Percentiles rank a stretch among this genome's conserved stretches.
phyloP scores from a whole-genome alignment of 2,797 vertebrate species.

The Pipistrellus kuhlii region DNA sequence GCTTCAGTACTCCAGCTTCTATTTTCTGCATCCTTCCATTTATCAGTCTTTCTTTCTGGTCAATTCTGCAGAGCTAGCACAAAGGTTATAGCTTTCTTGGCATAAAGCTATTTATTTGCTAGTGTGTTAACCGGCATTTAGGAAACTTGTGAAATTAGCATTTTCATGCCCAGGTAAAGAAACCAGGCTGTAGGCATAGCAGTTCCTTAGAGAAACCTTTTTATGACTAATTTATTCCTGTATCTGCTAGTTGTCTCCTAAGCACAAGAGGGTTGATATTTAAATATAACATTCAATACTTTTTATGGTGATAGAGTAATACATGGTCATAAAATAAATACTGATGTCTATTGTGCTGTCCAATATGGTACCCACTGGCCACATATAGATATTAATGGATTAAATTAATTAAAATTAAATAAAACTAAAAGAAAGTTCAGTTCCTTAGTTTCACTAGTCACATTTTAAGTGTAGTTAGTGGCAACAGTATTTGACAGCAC shows the following conservation, averaged over 20 bases:
- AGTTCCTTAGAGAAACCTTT: neutral
- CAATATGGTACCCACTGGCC: neutral
- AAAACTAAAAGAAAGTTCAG: neutral
- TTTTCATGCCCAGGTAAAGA: neutral
- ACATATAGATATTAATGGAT: conserved; percentile 1
- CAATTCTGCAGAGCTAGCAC: neutral
- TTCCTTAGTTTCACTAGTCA: neutral
- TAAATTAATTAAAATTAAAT: conserved; percentile 32
- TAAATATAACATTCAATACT: conserved; percentile 1
- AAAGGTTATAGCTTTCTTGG: conserved; percentile 30
- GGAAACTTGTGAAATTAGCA: conserved; percentile 54
- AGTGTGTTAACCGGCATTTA: neutral
- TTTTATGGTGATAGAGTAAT: conserved; percentile 30
- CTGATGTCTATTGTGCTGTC: neutral
- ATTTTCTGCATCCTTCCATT: conserved; percentile 40
- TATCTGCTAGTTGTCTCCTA: neutral
- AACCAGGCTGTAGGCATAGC: neutral
- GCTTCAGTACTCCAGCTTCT: neutral
- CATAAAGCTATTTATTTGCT: conserved; percentile 40
- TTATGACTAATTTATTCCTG: neutral
- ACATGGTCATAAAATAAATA: neutral
- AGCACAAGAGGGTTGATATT: neutral
- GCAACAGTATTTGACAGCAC: neutral
- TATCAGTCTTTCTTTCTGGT: neutral
- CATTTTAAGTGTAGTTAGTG: neutral